These are phyloP conservation scores for Erinaceus europaeus DNA, from an alignment of 2,113 vertebrate genomes.

Conservation along the genomic window DNA sequence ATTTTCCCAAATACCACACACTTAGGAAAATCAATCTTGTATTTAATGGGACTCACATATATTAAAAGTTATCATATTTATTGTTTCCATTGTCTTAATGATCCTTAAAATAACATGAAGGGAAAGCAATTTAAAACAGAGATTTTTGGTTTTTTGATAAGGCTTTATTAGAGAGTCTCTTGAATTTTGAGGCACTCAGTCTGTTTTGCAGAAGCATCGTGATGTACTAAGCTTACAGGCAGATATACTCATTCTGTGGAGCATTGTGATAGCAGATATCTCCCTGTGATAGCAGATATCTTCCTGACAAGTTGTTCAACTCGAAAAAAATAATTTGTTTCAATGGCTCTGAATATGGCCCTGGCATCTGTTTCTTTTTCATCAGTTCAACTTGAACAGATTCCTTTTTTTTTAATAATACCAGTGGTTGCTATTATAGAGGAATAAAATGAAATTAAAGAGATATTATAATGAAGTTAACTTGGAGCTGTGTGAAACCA, in stretches of 20 bases:
- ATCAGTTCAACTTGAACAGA: conserved; percentile 28
- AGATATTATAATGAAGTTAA: conserved; percentile 51
- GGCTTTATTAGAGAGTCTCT: not conserved
- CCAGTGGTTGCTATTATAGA: conserved; percentile 31
- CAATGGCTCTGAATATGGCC: not conserved
- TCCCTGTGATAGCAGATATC: conserved; percentile 59
- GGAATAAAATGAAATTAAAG: conserved; percentile 21
- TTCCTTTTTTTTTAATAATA: not conserved
- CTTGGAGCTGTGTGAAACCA: conserved; percentile 24
- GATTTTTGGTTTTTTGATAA: conserved; percentile 42
- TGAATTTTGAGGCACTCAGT: conserved; percentile 41
- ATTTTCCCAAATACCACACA: conserved; percentile 25
- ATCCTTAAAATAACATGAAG: conserved; percentile 34
- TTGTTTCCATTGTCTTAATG: conserved; percentile 48
- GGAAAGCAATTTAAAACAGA: conserved; percentile 31
- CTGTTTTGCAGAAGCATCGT: conserved; percentile 47
- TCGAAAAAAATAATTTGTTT: conserved; percentile 14
- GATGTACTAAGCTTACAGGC: conserved; percentile 33
- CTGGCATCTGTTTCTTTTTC: not conserved
- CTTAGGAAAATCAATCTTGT: conserved; percentile 39
- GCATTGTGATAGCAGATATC: conserved; percentile 40
- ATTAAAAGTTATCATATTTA: conserved; percentile 56
- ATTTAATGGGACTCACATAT: not conserved
- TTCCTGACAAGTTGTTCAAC: conserved; percentile 41
- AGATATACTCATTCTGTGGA: conserved; percentile 51